Conservation (phyloP, 2,888 invertebrate species). For the Parasteatoda lunata region DNA sequence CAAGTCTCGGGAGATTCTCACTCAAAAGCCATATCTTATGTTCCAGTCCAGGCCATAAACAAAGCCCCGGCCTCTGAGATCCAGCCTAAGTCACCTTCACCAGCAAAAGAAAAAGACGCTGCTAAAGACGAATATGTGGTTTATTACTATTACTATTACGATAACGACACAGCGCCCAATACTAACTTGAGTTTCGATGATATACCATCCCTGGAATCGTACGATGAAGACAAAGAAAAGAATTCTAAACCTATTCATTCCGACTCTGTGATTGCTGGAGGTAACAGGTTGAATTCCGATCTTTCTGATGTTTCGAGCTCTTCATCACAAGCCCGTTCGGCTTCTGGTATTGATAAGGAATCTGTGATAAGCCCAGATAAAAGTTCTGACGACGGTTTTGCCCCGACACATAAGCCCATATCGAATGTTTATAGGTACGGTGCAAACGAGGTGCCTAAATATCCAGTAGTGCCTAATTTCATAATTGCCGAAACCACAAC, state of each 20-base stretch:
- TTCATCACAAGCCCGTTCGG: conserved; percentile 33
- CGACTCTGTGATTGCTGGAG: conserved; percentile 1
- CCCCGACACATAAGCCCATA: conserved; percentile 35
- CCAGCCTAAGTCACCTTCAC: conserved; percentile 22
- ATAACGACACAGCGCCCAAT: conserved; percentile 45
- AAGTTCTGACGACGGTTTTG: not conserved
- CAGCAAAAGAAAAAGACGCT: conserved; percentile 60
- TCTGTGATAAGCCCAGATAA: conserved; percentile 15
- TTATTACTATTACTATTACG: conserved; percentile 68
- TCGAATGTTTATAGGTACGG: conserved; percentile 66
- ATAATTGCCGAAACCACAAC: conserved; percentile 30
- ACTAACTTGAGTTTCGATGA: conserved; percentile 66
- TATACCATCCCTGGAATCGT: conserved; percentile 63
- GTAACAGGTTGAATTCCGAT: not conserved
- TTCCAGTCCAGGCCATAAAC: conserved; percentile 47
- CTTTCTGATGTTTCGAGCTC: not conserved
- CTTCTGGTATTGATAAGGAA: not conserved
- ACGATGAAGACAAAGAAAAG: conserved; percentile 51
- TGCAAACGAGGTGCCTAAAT: conserved; percentile 65
- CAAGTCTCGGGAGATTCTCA: conserved; percentile 1
- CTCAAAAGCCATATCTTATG: conserved; percentile 25
- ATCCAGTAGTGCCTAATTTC: conserved; percentile 59
- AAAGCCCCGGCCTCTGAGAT: conserved; percentile 65
- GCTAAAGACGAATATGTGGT: conserved; percentile 65
- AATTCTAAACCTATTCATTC: conserved; percentile 14